Evolutionary conservation across 2,113 vertebrate species (phyloP).

Genomic region (Menura novaehollandiae): DNA sequence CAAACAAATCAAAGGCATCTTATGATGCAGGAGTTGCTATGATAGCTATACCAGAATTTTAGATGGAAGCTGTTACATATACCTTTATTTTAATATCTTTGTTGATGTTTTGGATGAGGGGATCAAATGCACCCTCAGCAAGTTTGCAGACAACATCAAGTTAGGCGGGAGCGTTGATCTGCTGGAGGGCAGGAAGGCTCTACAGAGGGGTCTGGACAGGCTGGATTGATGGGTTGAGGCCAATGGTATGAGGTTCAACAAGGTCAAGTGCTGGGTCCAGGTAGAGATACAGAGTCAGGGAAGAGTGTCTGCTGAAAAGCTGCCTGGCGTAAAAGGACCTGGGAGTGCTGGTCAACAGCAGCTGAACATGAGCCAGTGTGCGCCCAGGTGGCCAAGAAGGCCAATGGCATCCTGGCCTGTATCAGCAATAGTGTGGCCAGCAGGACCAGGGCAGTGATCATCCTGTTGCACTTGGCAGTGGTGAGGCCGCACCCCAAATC

Average conservation of each 20-base stretch:
- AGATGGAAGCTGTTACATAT: neutral
- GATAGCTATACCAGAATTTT: neutral
- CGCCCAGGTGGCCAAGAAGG: neutral
- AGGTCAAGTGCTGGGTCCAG: rapidly evolving
- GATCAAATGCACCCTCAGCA: neutral
- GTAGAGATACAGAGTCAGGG: too few species aligned
- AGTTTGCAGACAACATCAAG: neutral
- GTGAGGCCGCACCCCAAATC: rapidly evolving
- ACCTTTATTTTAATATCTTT: neutral
- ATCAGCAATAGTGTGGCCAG: neutral
- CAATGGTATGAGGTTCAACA: neutral
- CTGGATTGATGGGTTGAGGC: neutral
- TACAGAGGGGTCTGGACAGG: neutral
- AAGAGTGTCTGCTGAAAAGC: too few species aligned
- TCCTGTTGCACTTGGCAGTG: too few species aligned
- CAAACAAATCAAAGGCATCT: neutral
- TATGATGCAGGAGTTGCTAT: neutral
- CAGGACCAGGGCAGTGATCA: neutral
- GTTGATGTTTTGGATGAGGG: neutral
- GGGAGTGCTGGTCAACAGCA: rapidly evolving
- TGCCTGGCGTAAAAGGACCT: neutral
- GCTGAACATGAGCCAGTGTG: neutral
- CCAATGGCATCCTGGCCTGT: neutral
- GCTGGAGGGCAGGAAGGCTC: neutral
- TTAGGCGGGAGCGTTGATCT: neutral